Percentiles rank a stretch among this genome's conserved stretches.
Evolutionary conservation across 2,888 invertebrate genomes (phyloP).

Genomic region (Trachelus stipa): DNA sequence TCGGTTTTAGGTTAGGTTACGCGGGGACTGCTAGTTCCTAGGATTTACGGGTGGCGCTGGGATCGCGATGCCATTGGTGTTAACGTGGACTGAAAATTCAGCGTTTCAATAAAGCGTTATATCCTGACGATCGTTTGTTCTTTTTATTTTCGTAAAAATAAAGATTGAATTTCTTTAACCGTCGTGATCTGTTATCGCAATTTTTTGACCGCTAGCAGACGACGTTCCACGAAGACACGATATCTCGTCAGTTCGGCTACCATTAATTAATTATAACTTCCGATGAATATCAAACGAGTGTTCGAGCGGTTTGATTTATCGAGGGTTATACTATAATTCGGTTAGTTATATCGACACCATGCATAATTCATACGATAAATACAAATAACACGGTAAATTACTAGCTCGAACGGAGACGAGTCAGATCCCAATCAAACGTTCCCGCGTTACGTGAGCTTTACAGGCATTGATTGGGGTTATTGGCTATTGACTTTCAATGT

Average conservation of each 20-base stretch:
- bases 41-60: background rate
- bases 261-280: conserved; percentile 22
- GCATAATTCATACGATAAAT: conserved; percentile 26
- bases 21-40: background rate
- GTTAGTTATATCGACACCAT: conserved; percentile 23
- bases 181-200: background rate
- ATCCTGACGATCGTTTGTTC: background rate
- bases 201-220: background rate
- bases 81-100: background rate
- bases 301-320: conserved; percentile 20
- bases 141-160: background rate
- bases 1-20: background rate
- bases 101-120: background rate
- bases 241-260: conserved; percentile 11
- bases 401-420: conserved; percentile 8
- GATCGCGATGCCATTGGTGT: background rate
- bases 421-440: conserved; percentile 22
- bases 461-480: conserved; percentile 25
- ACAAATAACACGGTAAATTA: conserved; percentile 26
- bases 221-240: conserved; percentile 9
- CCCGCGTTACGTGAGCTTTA: conserved; percentile 21
- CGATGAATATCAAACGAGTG: conserved; percentile 23
- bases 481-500: background rate
- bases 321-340: conserved; percentile 22
- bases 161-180: background rate